Evolutionary conservation across 2,797 vertebrate species (phyloP), one percentile per base, ranked within the genome.

Genomic region (Chloroceryle inda): DNA sequence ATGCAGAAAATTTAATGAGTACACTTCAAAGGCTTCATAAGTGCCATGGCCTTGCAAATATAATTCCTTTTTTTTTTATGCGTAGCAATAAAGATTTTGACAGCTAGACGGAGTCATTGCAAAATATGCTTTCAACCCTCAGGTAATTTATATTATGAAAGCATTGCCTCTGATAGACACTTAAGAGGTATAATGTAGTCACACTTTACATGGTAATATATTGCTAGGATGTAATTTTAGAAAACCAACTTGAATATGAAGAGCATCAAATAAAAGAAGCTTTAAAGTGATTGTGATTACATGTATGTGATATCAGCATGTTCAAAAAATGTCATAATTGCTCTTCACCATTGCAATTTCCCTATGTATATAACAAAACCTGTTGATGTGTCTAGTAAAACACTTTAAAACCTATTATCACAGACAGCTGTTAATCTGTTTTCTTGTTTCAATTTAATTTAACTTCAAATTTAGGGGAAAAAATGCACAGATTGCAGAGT

Each of bases 121-220:
- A 96, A 97, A 97, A 96, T 95, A 96, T 61, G 37, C 71, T 96
- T 68, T 92, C 63, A 82, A 67, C 62, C 56, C 75, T 88, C 55
- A 89, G 88, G 50, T 93, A 97, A 95, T 97, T 93, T 85, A 96
- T 96, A 68, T 96, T 82, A 95, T 96, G 94, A 97, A 93, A 96
- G 21, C 26, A 77, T 79, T 73, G 90, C 22, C 56, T 94, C 71
- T 96, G 76, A 88, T 95, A 89, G 94, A 93, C 67, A 56, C 83
- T 59, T 93, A 96, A 92, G 69, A 75, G 82, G 50, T 95, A 95
- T 93, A 94, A 88, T 83, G 87, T 92, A 97, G 76, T 92, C 85
- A 87, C 26, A 29, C 19, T 90, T 94, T 2, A 1, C 84, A 55
- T 86, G 59, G 71, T 80, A 93, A 96, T 74, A 58, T 64, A 73